A percentile compares a stretch with the other conserved stretches of the same genome.
Evolutionary conservation across 2,113 vertebrate species (phyloP).

Genomic region (Chitala chitala): DNA sequence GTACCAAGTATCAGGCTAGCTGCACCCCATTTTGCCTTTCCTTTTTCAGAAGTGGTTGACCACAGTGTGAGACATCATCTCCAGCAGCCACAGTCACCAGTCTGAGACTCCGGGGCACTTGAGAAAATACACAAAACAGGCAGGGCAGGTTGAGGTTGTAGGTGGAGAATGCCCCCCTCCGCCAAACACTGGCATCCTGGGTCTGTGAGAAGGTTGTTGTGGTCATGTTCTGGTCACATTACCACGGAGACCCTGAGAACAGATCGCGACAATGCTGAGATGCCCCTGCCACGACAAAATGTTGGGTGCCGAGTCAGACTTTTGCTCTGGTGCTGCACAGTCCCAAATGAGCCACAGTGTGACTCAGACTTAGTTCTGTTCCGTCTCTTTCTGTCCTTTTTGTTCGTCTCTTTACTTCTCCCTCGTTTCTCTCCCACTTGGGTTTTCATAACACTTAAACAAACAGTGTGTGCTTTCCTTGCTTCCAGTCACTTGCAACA

Average conservation of each 20-base stretch:
- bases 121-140: constrained; percentile 21
- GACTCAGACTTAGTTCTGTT: not conserved
- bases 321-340: not conserved
- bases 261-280: no score
- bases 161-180: not conserved
- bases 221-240: no score
- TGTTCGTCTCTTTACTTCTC: not conserved
- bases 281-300: no score
- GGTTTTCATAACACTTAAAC: not conserved
- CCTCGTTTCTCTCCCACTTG: no score
- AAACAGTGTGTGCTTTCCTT: constrained; percentile 1
- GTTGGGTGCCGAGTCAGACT: no score
- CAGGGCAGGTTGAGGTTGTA: not conserved
- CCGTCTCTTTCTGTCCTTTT: not conserved
- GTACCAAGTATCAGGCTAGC: not conserved
- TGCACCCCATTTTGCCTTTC: constrained; percentile 21
- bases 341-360: constrained; percentile 12
- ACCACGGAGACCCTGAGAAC: no score
- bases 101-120: constrained; percentile 53
- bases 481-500: no score
- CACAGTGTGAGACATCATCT: constrained; percentile 8
- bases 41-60: constrained; percentile 8
- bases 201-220: no score
- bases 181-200: no score
- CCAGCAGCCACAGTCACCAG: constrained; percentile 35